Percentiles rank a stretch among this genome's conserved stretches.
Conservation (phyloP, 35 echinoderm and acorn worm species). For the Apostichopus parvimensis region DNA sequence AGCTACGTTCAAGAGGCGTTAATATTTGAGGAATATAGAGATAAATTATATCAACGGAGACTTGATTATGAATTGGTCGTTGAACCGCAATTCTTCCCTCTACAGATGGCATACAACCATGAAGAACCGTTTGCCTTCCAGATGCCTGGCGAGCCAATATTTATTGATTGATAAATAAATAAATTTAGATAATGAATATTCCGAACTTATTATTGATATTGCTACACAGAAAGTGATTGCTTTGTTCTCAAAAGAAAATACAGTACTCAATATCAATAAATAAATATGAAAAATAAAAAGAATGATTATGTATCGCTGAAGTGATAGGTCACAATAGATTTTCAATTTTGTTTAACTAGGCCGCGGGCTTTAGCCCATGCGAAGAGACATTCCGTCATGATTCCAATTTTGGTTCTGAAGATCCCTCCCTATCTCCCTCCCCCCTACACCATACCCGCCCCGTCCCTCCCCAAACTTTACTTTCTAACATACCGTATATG, state of each 20-base stretch:
- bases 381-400: no score
- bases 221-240: neutral
- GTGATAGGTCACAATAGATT: no score
- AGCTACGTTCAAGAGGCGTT: constrained; percentile 65
- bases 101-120: constrained; percentile 52
- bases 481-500: no score
- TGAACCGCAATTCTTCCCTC: constrained; percentile 77
- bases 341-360: no score
- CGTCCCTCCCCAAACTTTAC: no score
- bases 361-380: no score
- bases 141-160: neutral
- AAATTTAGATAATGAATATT: neutral
- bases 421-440: no score
- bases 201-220: neutral
- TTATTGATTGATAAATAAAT: neutral
- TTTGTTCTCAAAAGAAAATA: neutral
- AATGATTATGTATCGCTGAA: no score
- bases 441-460: no score
- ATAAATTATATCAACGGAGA: constrained; percentile 43
- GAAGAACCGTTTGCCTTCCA: constrained; percentile 16
- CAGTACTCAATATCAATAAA: neutral
- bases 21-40: constrained; percentile 73
- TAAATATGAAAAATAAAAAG: no score
- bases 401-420: no score
- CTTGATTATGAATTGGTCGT: constrained; percentile 72